Conservation (phyloP, 2,113 vertebrate species). For the Jacana jacana region DNA sequence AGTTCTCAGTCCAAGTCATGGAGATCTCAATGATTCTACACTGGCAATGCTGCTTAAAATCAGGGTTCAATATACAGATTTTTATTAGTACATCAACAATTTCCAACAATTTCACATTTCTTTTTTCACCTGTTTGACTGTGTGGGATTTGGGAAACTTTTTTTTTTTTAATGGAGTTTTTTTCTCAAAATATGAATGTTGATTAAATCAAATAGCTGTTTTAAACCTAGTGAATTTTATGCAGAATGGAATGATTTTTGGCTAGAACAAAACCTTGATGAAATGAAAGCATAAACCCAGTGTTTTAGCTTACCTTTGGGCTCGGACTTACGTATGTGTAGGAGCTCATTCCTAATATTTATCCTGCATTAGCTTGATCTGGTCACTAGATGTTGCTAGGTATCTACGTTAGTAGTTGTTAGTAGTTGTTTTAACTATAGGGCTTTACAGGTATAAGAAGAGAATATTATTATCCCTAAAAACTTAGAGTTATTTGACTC, state of each 20-base stretch:
- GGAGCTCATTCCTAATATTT: background rate
- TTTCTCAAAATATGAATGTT: background rate
- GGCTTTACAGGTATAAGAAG: background rate
- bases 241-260: background rate
- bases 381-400: constrained; percentile 71
- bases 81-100: background rate
- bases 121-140: background rate
- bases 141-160: background rate
- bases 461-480: background rate
- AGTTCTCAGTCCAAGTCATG: background rate
- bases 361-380: constrained; percentile 1
- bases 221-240: background rate
- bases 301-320: background rate
- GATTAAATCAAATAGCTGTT: background rate
- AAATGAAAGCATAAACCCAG: background rate
- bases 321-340: rapidly evolving
- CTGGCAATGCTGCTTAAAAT: background rate
- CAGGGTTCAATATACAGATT: background rate
- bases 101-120: background rate
- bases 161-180: background rate
- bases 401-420: background rate
- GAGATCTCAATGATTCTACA: background rate
- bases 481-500: background rate
- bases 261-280: background rate
- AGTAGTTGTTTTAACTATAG: background rate